Conservation (phyloP, 2,888 invertebrate genomes). For the Archips xylosteana region DNA sequence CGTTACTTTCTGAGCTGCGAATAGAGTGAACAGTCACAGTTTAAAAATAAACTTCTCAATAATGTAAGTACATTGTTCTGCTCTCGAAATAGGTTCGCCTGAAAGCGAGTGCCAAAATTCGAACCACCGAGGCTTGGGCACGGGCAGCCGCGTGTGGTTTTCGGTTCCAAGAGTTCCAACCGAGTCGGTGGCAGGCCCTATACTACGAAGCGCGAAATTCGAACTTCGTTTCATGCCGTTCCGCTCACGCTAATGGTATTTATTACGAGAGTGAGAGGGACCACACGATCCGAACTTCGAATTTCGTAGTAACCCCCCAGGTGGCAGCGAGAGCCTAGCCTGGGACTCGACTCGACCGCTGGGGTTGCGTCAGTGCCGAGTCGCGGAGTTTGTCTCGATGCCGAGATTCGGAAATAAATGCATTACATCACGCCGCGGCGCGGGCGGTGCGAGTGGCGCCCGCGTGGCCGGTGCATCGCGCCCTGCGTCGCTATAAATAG, state of each 20-base stretch:
- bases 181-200: conserved; percentile 20
- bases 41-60: conserved; percentile 39
- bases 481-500: conserved; percentile 71
- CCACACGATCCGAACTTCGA: too few relatives aligned
- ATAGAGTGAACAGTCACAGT: conserved; percentile 40
- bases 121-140: conserved; percentile 16
- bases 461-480: conserved; percentile 46
- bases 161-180: conserved; percentile 23
- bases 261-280: too few relatives aligned
- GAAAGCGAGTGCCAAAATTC: conserved; percentile 39
- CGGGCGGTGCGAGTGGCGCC: conserved; percentile 51
- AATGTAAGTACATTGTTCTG: conserved; percentile 43
- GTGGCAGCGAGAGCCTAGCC: conserved; percentile 1
- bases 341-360: not conserved
- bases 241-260: too few relatives aligned
- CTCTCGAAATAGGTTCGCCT: conserved; percentile 35
- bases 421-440: conserved; percentile 70
- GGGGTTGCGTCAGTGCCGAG: not conserved
- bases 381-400: conserved; percentile 18
- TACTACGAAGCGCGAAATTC: too few relatives aligned
- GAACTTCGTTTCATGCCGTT: too few relatives aligned
- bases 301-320: too few relatives aligned
- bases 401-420: conserved; percentile 58
- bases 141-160: conserved; percentile 17
- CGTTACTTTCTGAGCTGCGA: conserved; percentile 32